A percentile compares a stretch with the other conserved stretches of the same genome.
Evolutionary conservation across 2,888 invertebrate species (phyloP).

Genomic region (Ceramica pisi): DNA sequence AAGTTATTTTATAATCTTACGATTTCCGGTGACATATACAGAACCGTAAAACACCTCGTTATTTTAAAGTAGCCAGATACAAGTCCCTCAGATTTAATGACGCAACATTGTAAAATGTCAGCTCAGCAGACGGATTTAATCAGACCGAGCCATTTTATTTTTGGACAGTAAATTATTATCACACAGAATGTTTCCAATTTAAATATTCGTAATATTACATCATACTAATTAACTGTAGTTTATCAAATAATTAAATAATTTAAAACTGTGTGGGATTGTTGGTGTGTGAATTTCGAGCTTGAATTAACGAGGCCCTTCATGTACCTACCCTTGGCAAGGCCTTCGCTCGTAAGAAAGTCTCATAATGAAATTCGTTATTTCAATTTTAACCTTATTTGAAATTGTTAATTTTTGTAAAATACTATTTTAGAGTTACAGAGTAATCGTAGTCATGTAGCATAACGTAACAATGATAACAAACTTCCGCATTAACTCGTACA

Average conservation of each 20-base stretch:
- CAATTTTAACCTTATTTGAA: constrained; percentile 20
- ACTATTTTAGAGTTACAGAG: not conserved
- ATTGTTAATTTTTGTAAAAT: not conserved
- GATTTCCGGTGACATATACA: no score
- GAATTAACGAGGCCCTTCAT: constrained; percentile 37
- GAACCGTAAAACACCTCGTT: constrained; percentile 18
- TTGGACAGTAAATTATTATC: constrained; percentile 13
- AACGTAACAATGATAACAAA: constrained; percentile 2
- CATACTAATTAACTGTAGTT: constrained; percentile 31
- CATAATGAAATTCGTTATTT: constrained; percentile 44
- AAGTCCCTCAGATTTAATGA: constrained; percentile 34
- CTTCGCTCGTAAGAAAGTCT: constrained; percentile 33
- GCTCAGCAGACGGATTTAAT: constrained; percentile 21
- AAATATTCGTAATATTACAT: constrained; percentile 38
- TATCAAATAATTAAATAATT: constrained; percentile 31
- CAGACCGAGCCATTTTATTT: constrained; percentile 10
- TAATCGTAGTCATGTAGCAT: not conserved
- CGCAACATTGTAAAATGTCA: constrained; percentile 45
- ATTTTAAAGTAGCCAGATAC: constrained; percentile 16
- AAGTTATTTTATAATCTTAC: no score
- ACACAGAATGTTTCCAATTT: constrained; percentile 3
- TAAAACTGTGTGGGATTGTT: constrained; percentile 5
- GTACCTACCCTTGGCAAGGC: constrained; percentile 40
- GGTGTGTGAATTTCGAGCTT: constrained; percentile 3
- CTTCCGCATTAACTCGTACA: constrained; percentile 13